Conservation (phyloP, 30 jellyfish, hydroid and myxozoan species). For the Hydractinia echinata region DNA sequence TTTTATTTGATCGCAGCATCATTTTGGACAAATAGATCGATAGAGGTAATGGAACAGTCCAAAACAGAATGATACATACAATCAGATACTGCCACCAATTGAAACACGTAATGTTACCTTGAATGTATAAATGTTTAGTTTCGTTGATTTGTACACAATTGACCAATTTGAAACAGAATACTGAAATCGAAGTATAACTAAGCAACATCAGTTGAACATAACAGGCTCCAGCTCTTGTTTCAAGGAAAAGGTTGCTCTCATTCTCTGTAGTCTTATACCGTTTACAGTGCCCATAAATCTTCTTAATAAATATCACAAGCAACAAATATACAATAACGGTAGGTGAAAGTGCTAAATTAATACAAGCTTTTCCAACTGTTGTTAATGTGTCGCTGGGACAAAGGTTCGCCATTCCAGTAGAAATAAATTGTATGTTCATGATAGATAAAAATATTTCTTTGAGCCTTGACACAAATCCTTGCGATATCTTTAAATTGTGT, state of each 20-base stretch:
- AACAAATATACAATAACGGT: too few relatives aligned
- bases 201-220: conserved; percentile 26
- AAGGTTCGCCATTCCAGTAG: not conserved
- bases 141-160: conserved; percentile 19
- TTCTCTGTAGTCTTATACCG: not conserved
- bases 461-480: not conserved
- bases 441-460: not conserved
- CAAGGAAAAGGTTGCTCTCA: not conserved
- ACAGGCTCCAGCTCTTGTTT: not conserved
- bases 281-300: too few relatives aligned
- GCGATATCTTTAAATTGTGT: not conserved
- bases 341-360: not conserved
- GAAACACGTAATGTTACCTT: conserved; percentile 39
- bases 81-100: conserved; percentile 33
- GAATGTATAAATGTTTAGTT: conserved; percentile 22
- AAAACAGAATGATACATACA: conserved; percentile 5
- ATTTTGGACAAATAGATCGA: conserved; percentile 9
- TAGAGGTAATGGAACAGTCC: conserved; percentile 39
- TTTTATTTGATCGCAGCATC: conserved; percentile 14
- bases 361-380: not conserved
- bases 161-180: conserved; percentile 4
- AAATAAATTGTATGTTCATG: conserved; percentile 3
- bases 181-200: conserved; percentile 19
- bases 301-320: too few relatives aligned
- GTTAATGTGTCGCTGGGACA: not conserved